Percentiles rank a stretch among this genome's conserved stretches.
Conservation (phyloP, 2,888 invertebrate species). For the Prionchulus punctatus region DNA sequence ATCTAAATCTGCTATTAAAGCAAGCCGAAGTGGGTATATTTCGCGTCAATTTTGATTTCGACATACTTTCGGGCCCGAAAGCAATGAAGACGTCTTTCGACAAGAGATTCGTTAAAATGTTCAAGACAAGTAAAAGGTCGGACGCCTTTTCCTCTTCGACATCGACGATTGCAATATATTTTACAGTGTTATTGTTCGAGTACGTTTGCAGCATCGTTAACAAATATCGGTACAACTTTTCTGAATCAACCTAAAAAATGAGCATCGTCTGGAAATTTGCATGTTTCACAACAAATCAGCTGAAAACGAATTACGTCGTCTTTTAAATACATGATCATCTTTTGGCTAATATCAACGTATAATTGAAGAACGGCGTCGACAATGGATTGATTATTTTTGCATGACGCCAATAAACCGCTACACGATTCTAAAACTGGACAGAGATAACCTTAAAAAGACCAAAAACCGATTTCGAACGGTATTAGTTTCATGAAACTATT, state of each 20-base stretch:
- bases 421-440: conserved; percentile 18
- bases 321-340: conserved; percentile 19
- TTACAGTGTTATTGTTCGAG: not conserved
- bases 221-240: not conserved
- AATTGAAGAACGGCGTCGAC: conserved; percentile 21
- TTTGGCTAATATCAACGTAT: conserved; percentile 19
- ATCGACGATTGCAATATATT: not conserved
- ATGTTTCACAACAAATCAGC: too few species aligned
- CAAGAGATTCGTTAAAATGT: conserved; percentile 49
- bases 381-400: conserved; percentile 17
- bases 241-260: not conserved
- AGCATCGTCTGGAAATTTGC: too few species aligned
- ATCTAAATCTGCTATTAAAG: not conserved
- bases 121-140: conserved; percentile 62
- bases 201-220: not conserved
- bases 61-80: conserved; percentile 7
- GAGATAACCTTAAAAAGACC: conserved; percentile 18
- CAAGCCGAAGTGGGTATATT: too few species aligned
- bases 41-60: too few species aligned
- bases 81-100: conserved; percentile 41
- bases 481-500: not conserved
- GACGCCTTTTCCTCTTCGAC: conserved; percentile 50
- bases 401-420: conserved; percentile 15
- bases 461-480: not conserved
- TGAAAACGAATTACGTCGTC: conserved; percentile 7